phyloP scores from a whole-genome alignment of 2,797 vertebrate species.

The Megalops cyprinoides region DNA sequence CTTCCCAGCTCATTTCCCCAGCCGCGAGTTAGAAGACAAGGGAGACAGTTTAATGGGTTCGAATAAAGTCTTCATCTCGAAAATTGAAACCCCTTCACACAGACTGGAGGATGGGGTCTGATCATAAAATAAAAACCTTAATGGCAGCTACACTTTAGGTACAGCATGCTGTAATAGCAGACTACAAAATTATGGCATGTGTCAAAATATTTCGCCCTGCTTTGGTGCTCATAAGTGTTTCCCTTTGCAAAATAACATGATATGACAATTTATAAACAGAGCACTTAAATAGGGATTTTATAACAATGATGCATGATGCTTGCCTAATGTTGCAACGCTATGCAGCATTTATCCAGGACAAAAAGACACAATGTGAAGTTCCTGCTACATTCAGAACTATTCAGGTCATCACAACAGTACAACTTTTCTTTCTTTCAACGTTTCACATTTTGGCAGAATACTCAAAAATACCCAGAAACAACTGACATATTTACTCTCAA shows the following conservation, averaged over 20 bases:
- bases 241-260: not conserved
- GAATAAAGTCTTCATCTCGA: constrained; percentile 44
- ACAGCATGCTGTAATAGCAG: constrained; percentile 49
- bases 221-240: not conserved
- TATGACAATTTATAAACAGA: not conserved
- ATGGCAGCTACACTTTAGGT: constrained; percentile 52
- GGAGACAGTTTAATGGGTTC: constrained; percentile 59
- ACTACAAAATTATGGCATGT: no score
- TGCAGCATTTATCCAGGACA: not conserved
- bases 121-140: constrained; percentile 56
- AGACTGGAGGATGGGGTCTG: constrained; percentile 49
- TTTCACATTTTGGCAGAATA: constrained; percentile 35
- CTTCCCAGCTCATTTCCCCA: constrained; percentile 49
- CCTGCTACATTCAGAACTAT: constrained; percentile 43
- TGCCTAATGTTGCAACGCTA: not conserved
- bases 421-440: constrained; percentile 25
- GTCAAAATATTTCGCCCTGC: no score
- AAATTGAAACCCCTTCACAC: constrained; percentile 54
- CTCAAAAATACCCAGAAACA: not conserved
- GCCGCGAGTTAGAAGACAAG: constrained; percentile 45
- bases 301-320: no score
- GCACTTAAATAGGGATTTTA: not conserved
- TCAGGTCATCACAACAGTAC: not conserved
- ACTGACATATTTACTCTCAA: not conserved
- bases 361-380: not conserved